Evolutionary conservation across 2,113 vertebrate species (phyloP).

Genomic region (Python bivittatus): DNA sequence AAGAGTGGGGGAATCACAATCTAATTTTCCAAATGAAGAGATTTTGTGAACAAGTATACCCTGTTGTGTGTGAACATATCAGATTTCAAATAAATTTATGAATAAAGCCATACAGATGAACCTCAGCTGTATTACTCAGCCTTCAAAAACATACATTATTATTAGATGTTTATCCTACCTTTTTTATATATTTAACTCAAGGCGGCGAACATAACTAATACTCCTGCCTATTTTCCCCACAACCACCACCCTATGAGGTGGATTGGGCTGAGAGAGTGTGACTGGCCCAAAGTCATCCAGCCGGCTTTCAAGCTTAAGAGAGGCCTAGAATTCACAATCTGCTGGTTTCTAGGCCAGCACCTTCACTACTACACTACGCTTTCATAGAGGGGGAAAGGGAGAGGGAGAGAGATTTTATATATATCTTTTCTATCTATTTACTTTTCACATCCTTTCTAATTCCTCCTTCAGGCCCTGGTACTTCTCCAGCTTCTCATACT

Average conservation of each 20-base stretch:
- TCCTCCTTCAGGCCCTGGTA: no score
- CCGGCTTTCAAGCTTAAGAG: neutral
- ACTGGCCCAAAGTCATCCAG: neutral
- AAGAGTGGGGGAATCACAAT: neutral
- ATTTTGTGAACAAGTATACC: fast-evolving
- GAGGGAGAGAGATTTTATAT: no score
- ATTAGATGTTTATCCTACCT: neutral
- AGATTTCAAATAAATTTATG: neutral
- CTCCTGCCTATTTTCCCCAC: no score
- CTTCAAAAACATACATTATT: neutral
- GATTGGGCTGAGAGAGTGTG: neutral
- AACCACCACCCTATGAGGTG: neutral
- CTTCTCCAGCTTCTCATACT: no score
- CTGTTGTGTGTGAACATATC: neutral
- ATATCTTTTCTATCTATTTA: no score
- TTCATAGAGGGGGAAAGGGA: no score
- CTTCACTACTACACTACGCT: neutral
- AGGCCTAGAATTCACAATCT: neutral
- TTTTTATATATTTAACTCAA: no score
- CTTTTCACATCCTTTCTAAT: no score
- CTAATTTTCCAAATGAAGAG: conserved; percentile 23
- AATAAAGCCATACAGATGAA: neutral
- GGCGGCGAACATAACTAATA: no score
- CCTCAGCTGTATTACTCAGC: neutral
- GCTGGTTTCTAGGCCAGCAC: neutral